phyloP scores from a whole-genome alignment of 2,797 vertebrate genomes.

The Rhabdophis nuchalis region DNA sequence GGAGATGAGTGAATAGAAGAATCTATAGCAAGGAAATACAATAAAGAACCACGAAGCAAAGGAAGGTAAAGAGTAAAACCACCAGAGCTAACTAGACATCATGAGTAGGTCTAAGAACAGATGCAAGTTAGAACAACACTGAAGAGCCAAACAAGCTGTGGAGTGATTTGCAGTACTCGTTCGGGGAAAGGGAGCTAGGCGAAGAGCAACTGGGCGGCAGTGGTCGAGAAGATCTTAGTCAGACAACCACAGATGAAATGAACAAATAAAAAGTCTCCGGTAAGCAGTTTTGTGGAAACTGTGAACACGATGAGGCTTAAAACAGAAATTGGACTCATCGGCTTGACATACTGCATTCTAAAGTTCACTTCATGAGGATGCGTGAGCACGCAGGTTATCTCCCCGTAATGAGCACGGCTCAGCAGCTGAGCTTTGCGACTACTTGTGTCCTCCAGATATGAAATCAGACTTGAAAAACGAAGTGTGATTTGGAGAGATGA shows the following conservation, averaged over 20 bases:
- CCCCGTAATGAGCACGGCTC: neutral
- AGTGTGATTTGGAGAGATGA: neutral
- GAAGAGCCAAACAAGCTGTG: neutral
- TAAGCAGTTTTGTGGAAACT: neutral
- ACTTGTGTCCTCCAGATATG: neutral
- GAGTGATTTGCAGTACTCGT: neutral
- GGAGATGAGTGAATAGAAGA: neutral
- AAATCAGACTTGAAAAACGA: neutral
- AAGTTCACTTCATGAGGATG: neutral
- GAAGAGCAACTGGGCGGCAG: neutral
- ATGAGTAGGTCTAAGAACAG: neutral
- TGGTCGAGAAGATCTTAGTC: neutral
- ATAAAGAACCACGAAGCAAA: neutral
- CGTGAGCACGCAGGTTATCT: neutral
- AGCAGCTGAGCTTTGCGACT: neutral
- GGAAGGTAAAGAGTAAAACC: neutral
- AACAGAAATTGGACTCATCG: neutral
- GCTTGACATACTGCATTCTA: neutral
- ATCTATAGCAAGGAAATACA: neutral
- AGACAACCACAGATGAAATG: neutral
- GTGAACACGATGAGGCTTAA: neutral
- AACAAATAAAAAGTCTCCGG: neutral
- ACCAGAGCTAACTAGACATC: neutral
- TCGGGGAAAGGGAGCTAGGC: neutral
- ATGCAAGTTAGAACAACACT: neutral